Evolutionary conservation across 2,113 vertebrate species (phyloP), one percentile per base, ranked within the genome.

Genomic region (Capreolus pygargus): DNA sequence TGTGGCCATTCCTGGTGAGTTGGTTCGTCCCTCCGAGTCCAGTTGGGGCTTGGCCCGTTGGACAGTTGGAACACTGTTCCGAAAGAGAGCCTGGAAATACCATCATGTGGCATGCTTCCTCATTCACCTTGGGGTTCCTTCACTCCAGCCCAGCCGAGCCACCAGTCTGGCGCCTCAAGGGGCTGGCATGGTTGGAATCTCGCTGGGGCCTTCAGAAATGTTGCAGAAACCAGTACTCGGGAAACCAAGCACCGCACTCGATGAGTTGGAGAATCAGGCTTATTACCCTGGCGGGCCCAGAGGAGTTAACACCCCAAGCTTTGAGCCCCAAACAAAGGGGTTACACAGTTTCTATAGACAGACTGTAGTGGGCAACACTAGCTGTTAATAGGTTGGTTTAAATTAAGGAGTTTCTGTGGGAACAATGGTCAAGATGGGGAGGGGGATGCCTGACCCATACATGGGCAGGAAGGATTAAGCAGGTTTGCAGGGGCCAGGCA

Each of bases 31-130:
- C 19, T 70, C 64, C 19, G 9, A 36, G 19, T 36, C 21, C 0
- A 0, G n/a, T 6, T 1, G 0, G 64, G n/a, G 17, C 64, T 70
- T 1, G 0, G 17, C 4, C 0, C 0, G 0, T 36, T 0, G 0
- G n/a, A 70, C n/a, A 70, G 64, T 36, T 2, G 1, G 64, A 70
- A 36, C 0, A 2, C 17, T 0, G 2, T n/a, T 36, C n/a, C 17
- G 0, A 36, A 70, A 70, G n/a, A 70, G 4, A 70, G 21, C n/a
- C 64, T 0, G 0, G 17, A 36, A 36, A 70, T 36, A 70, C n/a
- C 3, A 0, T 21, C 17, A 36, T 0, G 17, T 36, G 33, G n/a
- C 5, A 0, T 1, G 19, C n/a, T n/a, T 70, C 11, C n/a, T 12
- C 64, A 11, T 70, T 36, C 19, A 0, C 36, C n/a, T 70, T 10